A percentile compares a stretch with the other conserved stretches of the same genome.
These are phyloP conservation scores for Heliconius ismenius DNA, from an alignment of 2,888 invertebrate genomes.

Conservation along the genomic window DNA sequence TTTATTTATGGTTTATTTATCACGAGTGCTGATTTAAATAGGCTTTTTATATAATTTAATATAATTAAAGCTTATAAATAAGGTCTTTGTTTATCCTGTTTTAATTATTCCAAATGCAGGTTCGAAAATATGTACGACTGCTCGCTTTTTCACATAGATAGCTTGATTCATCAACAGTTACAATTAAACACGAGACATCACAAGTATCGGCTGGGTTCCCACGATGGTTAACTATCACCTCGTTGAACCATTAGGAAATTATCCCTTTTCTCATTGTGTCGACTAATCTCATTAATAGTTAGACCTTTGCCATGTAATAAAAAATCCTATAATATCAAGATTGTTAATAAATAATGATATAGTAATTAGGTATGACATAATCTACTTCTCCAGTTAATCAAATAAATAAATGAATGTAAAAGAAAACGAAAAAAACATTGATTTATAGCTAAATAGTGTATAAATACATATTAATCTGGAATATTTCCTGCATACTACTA, in stretches of 20 bases:
- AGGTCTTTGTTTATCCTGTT: not conserved
- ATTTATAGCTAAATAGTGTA: slow-evolving; percentile 7
- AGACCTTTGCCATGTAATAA: slow-evolving; percentile 41
- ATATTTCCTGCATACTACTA: slow-evolving; percentile 66
- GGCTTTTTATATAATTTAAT: not conserved
- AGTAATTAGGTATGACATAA: not conserved
- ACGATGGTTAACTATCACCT: slow-evolving; percentile 69
- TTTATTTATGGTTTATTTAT: slow-evolving; percentile 30
- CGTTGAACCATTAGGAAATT: slow-evolving; percentile 71
- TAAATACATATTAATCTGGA: slow-evolving; percentile 54
- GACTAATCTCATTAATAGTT: slow-evolving; percentile 63
- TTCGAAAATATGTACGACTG: not conserved
- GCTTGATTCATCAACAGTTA: slow-evolving; percentile 32
- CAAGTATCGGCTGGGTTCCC: slow-evolving; percentile 64
- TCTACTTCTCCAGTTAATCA: not conserved
- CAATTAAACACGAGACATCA: slow-evolving; percentile 46
- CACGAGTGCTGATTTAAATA: slow-evolving; percentile 16
- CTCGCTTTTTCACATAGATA: slow-evolving; percentile 25
- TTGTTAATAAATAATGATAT: not conserved
- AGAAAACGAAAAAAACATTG: not conserved
- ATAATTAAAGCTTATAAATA: not conserved
- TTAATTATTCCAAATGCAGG: not conserved
- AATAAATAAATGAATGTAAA: not conserved
- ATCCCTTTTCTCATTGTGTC: slow-evolving; percentile 59
- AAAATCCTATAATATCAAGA: not conserved